These are phyloP conservation scores for Craseonycteris thonglongyai DNA, from an alignment of 2,113 vertebrate genomes.

Conservation along the genomic window DNA sequence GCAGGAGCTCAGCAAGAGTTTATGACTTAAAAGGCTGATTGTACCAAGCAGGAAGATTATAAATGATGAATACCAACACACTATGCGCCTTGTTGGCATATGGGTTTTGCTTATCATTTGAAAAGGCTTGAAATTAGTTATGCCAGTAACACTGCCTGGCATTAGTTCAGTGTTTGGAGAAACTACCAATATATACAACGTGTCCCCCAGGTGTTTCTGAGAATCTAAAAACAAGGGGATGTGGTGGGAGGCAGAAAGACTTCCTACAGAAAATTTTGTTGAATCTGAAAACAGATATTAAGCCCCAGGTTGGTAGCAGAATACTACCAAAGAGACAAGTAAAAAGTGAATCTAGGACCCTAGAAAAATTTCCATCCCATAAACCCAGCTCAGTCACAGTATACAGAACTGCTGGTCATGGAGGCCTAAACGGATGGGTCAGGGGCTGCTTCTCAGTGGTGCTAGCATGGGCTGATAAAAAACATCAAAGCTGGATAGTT, in stretches of 20 bases:
- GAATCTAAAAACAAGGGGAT: neutral
- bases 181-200: neutral
- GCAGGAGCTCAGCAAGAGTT: neutral
- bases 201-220: neutral
- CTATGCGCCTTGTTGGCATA: neutral
- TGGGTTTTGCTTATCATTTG: neutral
- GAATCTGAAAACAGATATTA: neutral
- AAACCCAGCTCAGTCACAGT: neutral
- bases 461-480: neutral
- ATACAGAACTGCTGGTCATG: neutral
- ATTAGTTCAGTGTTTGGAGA: neutral
- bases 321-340: neutral
- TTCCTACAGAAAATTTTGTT: neutral
- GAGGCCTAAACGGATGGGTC: too few species aligned
- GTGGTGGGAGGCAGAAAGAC: neutral
- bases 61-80: neutral
- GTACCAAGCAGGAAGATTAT: neutral
- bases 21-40: neutral
- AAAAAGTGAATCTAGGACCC: neutral
- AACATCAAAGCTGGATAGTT: neutral
- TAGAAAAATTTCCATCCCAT: neutral
- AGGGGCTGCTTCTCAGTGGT: neutral
- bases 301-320: neutral
- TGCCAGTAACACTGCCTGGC: neutral
- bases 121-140: neutral